Evolutionary conservation across 2,797 vertebrate genomes (phyloP), one percentile per base, ranked within the genome.

Genomic region (Ctenochaetus hawaiiensis): DNA sequence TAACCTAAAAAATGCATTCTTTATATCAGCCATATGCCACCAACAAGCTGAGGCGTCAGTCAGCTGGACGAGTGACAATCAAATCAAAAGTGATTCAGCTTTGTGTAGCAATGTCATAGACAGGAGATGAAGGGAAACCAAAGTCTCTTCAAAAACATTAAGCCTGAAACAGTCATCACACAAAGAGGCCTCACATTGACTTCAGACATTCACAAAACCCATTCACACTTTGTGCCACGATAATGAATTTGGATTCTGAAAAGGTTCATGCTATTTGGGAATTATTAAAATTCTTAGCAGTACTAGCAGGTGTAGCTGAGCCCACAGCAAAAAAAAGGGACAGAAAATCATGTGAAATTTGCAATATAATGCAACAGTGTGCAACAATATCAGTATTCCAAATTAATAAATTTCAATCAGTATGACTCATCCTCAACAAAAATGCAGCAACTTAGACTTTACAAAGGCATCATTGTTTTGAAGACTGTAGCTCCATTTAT

Each of bases 21-120:
- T 61, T 20, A 64, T 30, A 58, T 43, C 26, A 58, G 62, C 56
- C 68, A 47, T 48, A 70, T 74, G 76, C 57, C 58, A 65, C 67
- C 47, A 64, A 67, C 18, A 75, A 78, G 60, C 61, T 39, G 51
- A 60, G 10, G 57, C 18, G 0, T 51, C 56, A 57, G 22, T 75
- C 23, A 48, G 65, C 56, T 64, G 69, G 60, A 69, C 2, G 8
- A 59, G 37, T 64, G 52, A 82, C 60, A 69, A 52, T 74, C 20
- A 52, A 68, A 69, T 64, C 30, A 58, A 66, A 72, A 62, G 37
- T 23, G 26, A 57, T 54, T 47, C 57, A 53, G 70, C 34, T 72
- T 57, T 43, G 48, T 75, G 52, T 45, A 61, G 14, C 61, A 8
- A 13, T 34, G 59, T 57, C 54, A 65, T 23, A 16, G 51, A 48